Conservation (phyloP, 2,113 vertebrate species). For the Choloepus hoffmanni region DNA sequence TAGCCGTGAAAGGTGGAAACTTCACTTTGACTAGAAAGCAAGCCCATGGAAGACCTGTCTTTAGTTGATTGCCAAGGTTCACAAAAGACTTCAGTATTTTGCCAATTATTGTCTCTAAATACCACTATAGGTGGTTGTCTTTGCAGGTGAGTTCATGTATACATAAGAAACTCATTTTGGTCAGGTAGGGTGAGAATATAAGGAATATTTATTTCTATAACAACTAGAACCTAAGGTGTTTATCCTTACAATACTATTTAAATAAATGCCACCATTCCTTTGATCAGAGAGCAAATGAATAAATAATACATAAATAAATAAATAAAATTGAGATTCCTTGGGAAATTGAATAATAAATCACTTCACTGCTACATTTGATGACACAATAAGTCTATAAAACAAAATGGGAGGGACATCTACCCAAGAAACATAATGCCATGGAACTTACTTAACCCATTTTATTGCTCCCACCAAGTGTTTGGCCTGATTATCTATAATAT, state of each 20-base stretch:
- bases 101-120: neutral
- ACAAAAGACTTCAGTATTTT: neutral
- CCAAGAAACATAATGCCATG: neutral
- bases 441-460: neutral
- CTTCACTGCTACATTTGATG: neutral
- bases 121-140: rapidly evolving
- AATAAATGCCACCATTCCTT: neutral
- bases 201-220: neutral
- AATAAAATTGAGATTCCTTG: neutral
- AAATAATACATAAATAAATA: neutral
- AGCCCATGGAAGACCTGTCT: neutral
- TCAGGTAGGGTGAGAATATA: neutral
- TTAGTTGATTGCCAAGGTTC: neutral
- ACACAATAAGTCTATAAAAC: neutral
- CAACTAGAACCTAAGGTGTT: neutral
- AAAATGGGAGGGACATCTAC: neutral
- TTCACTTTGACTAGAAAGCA: neutral
- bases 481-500: conserved; percentile 11
- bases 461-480: neutral
- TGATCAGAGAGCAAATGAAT: neutral
- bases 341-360: neutral
- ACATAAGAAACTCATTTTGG: neutral
- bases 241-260: neutral
- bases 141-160: neutral
- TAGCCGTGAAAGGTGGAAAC: neutral